Base-by-base conservation (phyloP, 2,797 vertebrate genomes). In the Xiphorhynchus erythropygius region DNA sequence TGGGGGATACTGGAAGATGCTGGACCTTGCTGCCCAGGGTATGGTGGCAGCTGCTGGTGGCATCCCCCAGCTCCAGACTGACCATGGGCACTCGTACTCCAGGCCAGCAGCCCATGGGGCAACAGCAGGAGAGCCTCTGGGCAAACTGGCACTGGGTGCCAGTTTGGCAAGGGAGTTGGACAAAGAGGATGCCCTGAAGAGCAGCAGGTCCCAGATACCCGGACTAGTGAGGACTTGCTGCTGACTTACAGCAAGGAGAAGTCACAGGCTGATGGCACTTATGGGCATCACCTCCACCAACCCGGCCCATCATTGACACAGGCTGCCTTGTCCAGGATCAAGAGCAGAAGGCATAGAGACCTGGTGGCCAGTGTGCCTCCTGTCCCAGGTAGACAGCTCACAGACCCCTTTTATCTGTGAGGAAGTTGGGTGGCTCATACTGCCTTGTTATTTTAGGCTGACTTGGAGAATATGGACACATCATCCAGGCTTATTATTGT, bases 401-500 rank as follows among this genome's bases (percentile, higher is more conserved):
- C 55, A 57, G 60, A 83, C 15, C 47, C 47, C 3, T 23, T 59
- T 83, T 69, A 62, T 78, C 78, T 56, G 16, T 2, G 3, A 56
- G 82, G 76, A 87, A 89, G 35, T 27, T 78, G 77, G 44, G 77
- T 77, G 88, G 83, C 41, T 95, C 68, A 52, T 32, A 10, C 41
- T 82, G 56, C 63, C 37, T 64, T 74, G 70, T 84, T 90, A 37
- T 77, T 74, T 50, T 59, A 60, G 86, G 84, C 49, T 75, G 42
- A 60, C 79, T 80, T 0, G 2, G 60, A 62, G 63, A 89, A 64
- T 24, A 50, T 35, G 55, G 85, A 84, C 84, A 86, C 70, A 93
- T 87, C 88, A 94, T 37, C 75, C 74, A 23, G 84, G 47, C 24
- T 79, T 92, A 80, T 92, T 95, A 92, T 93, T 82, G 93, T 50